Evolutionary conservation across 2,888 invertebrate genomes (phyloP), one percentile per base, ranked within the genome.

Genomic region (Doris montereyensis): DNA sequence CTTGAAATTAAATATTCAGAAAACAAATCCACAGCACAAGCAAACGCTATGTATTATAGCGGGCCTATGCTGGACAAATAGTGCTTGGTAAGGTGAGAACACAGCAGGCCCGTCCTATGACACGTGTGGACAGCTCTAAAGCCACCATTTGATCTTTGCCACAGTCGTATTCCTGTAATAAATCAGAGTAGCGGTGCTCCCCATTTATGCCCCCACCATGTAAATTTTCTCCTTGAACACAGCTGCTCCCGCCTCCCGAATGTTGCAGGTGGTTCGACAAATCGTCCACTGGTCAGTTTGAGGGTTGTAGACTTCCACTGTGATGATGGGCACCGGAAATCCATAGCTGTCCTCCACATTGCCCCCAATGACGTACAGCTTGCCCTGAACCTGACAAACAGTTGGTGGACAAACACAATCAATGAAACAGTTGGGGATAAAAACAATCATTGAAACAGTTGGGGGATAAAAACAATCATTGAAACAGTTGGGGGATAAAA

Each of bases 121-220:
- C 87, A 70, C 90, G 81, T 0, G 89, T 88, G 1, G 89, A 86
- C 80, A 89, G 89, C 75, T 89, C 88, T 5, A 89, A 85, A 58
- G 88, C 81, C 1, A 83, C 83, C 28, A 90, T 82, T 35, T 84
- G 83, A 77, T 90, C 89, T 62, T 84, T 85, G 1, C 81, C 83
- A 2, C 89, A 87, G 34, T 87, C 85, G 79, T 87, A 90, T 57
- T 82, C 83, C 80, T 90, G 89, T 1, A 91, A 84, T 1, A 88
- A 78, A 77, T 90, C 89, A 2, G 90, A 89, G 78, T 87, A 89
- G 81, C 89, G 88, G 76, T 89, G 89, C 77, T 89, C 89, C 21
- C 89, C 89, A 78, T 89, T 89, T 30, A 90, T 89, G 24, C 91
- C 0, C 91, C 91, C n/a, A 89, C 89, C 71, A 90, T 88, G 83